Percentiles rank a stretch among this genome's conserved stretches.
Conservation (phyloP, 2,888 invertebrate species). For the Pheosia tremula region DNA sequence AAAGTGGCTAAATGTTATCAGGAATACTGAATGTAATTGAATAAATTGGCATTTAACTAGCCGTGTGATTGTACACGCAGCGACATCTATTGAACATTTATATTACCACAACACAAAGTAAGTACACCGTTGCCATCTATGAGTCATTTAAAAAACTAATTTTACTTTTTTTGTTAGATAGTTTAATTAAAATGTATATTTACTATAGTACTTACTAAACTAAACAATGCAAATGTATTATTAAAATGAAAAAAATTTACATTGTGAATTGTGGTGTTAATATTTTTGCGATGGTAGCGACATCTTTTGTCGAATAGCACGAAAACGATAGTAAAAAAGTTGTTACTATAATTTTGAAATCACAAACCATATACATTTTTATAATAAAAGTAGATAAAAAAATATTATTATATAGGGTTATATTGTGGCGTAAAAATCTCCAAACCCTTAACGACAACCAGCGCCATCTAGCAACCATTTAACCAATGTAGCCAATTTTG, state of each 20-base stretch:
- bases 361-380: too few relatives aligned
- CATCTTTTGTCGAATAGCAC: conserved; percentile 37
- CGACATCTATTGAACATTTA: not conserved
- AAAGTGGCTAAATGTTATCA: not conserved
- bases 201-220: not conserved
- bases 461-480: too few relatives aligned
- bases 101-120: not conserved
- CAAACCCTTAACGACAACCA: too few relatives aligned
- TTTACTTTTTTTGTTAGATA: not conserved
- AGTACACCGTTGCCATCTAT: not conserved
- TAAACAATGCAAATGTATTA: too few relatives aligned
- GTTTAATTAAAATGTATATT: not conserved
- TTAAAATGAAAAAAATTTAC: too few relatives aligned
- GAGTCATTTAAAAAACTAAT: not conserved
- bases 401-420: too few relatives aligned
- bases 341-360: not conserved
- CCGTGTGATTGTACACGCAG: not conserved
- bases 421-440: too few relatives aligned
- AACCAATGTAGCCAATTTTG: too few relatives aligned
- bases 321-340: conserved; percentile 2
- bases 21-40: not conserved
- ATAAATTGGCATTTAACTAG: not conserved
- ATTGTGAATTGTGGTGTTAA: too few relatives aligned
- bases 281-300: conserved; percentile 6
- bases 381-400: too few relatives aligned